Percentiles rank a stretch among this genome's conserved stretches.
These are phyloP conservation scores for Orchestia grillus DNA, from an alignment of 1,140 invertebrate genomes.

Conservation along the genomic window DNA sequence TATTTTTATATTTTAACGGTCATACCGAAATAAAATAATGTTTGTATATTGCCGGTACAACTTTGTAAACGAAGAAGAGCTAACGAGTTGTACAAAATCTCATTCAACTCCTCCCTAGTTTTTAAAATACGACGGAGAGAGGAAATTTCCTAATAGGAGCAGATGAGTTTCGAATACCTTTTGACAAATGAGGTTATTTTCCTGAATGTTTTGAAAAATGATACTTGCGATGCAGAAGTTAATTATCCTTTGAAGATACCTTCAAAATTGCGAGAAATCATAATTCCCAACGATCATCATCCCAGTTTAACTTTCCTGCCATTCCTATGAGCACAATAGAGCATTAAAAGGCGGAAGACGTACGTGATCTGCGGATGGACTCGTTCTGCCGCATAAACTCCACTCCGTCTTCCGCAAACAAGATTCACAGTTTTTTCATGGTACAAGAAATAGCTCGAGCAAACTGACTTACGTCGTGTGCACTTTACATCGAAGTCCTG, in stretches of 20 bases:
- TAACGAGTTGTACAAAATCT: not conserved
- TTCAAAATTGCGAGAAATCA: not conserved
- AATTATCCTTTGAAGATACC: not conserved
- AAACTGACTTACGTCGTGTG: not conserved
- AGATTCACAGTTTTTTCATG: slow-evolving; percentile 1
- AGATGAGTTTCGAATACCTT: not conserved
- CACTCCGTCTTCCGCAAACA: slow-evolving; percentile 25
- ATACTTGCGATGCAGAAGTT: not conserved
- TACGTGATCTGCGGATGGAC: not conserved
- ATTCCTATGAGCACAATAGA: not conserved
- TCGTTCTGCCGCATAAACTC: not conserved
- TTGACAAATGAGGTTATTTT: not conserved
- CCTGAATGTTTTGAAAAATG: not conserved
- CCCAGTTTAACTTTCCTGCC: not conserved
- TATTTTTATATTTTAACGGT: too few species aligned
- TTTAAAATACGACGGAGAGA: too few species aligned
- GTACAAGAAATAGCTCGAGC: slow-evolving; percentile 4
- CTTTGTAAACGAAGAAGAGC: not conserved
- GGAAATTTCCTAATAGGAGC: not conserved
- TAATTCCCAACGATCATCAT: not conserved
- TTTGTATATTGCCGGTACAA: not conserved
- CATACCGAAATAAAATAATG: too few species aligned
- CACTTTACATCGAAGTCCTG: slow-evolving; percentile 27
- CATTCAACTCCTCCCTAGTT: not conserved
- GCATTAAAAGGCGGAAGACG: not conserved